Conservation (phyloP, 2,113 vertebrate genomes). For the Notothenia coriiceps region DNA sequence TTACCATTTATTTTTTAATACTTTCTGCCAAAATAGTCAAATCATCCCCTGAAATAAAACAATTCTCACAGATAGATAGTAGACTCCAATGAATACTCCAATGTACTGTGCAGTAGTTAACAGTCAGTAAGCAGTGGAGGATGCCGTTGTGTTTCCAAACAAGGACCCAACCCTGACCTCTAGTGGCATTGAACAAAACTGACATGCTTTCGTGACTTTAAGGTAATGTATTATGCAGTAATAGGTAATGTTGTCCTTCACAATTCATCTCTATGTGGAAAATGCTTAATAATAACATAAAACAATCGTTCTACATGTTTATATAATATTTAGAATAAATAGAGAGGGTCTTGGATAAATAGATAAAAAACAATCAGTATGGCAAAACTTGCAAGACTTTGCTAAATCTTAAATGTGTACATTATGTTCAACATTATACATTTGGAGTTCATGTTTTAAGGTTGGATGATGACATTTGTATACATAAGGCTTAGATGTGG, state of each 20-base stretch:
- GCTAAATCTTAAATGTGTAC: neutral
- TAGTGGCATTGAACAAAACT: conserved; percentile 28
- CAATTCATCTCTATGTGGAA: neutral
- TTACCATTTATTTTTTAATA: too few relatives aligned
- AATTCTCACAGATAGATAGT: too few relatives aligned
- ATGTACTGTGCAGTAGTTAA: too few relatives aligned
- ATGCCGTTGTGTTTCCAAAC: neutral
- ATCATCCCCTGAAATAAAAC: too few relatives aligned
- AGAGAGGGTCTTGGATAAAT: too few relatives aligned
- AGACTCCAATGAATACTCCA: neutral
- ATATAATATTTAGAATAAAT: neutral
- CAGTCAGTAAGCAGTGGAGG: neutral
- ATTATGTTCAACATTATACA: too few relatives aligned
- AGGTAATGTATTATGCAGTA: too few relatives aligned
- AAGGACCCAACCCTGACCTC: conserved; percentile 44
- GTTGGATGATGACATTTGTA: neutral
- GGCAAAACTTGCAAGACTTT: neutral
- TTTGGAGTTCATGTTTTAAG: neutral
- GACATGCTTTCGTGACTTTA: neutral
- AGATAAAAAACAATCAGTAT: neutral
- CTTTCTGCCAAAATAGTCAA: too few relatives aligned
- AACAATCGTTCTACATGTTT: neutral
- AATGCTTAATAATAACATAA: neutral
- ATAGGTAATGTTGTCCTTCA: neutral
- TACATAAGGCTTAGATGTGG: neutral